Conservation (phyloP, 1,140 invertebrate genomes). For the Pectinophora gossypiella region DNA sequence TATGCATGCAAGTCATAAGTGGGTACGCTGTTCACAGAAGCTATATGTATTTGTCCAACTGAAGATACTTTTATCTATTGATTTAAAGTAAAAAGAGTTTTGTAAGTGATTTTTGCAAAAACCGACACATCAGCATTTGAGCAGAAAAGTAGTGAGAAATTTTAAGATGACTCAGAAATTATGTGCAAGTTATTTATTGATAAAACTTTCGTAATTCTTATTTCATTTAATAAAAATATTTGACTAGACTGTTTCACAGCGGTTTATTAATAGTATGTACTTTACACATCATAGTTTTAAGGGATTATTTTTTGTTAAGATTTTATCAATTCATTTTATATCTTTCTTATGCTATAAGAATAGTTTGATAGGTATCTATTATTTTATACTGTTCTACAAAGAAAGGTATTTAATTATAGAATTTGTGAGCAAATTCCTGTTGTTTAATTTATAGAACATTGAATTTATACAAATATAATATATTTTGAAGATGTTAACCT, state of each 20-base stretch:
- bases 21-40: neutral
- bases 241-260: neutral
- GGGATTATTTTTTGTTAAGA: slow-evolving; percentile 5
- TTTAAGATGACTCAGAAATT: neutral
- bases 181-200: neutral
- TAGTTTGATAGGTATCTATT: neutral
- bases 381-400: no score
- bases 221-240: neutral
- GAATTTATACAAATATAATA: no score
- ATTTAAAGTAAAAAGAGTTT: no score
- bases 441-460: no score
- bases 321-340: neutral
- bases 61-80: no score
- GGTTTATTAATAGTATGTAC: neutral
- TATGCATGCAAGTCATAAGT: neutral
- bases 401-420: no score
- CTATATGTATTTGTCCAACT: neutral
- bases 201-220: neutral
- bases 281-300: neutral
- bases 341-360: neutral
- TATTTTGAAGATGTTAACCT: no score
- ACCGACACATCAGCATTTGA: neutral
- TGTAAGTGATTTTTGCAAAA: neutral
- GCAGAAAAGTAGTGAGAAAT: neutral
- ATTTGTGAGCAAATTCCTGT: no score